Percentiles rank a stretch among this genome's conserved stretches.
phyloP scores from a whole-genome alignment of 2,888 invertebrate species.

The Spodoptera littoralis region DNA sequence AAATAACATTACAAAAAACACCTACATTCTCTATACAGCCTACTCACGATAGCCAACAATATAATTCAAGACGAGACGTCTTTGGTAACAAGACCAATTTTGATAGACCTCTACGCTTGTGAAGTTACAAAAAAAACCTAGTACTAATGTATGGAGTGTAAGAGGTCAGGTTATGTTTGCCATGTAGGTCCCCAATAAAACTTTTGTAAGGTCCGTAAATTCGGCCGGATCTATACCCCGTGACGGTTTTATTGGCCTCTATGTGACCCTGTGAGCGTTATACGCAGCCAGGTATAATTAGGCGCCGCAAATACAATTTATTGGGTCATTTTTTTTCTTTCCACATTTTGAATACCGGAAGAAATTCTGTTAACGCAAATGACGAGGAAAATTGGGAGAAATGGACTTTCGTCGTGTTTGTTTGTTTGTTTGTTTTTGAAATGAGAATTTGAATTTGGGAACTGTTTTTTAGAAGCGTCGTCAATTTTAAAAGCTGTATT shows the following conservation, averaged over 20 bases:
- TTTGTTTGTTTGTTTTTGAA: conserved; percentile 12
- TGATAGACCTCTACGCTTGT: conserved; percentile 19
- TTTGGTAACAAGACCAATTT: conserved; percentile 42
- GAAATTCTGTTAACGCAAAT: conserved; percentile 16
- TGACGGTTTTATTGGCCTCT: conserved; percentile 61
- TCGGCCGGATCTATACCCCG: conserved; percentile 49
- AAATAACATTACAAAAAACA: conserved; percentile 13
- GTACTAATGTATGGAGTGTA: neutral
- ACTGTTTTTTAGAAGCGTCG: too few species aligned
- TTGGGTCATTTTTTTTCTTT: conserved; percentile 35
- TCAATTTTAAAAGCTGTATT: too few species aligned
- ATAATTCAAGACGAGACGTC: conserved; percentile 25
- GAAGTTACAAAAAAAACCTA: conserved; percentile 33
- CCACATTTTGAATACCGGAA: conserved; percentile 40
- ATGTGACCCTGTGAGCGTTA: conserved; percentile 41
- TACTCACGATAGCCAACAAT: conserved; percentile 2
- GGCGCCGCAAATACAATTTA: conserved; percentile 48
- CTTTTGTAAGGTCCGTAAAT: conserved; percentile 60
- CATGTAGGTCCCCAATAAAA: conserved; percentile 49
- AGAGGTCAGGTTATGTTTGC: conserved; percentile 41
- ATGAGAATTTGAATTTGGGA: neutral
- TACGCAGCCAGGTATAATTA: conserved; percentile 49
- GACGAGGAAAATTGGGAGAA: neutral
- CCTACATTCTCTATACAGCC: conserved; percentile 5
- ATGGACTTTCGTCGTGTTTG: neutral